These are phyloP conservation scores for Pachypanchax playfairii DNA, from an alignment of 2,113 vertebrate species.

Conservation along the genomic window DNA sequence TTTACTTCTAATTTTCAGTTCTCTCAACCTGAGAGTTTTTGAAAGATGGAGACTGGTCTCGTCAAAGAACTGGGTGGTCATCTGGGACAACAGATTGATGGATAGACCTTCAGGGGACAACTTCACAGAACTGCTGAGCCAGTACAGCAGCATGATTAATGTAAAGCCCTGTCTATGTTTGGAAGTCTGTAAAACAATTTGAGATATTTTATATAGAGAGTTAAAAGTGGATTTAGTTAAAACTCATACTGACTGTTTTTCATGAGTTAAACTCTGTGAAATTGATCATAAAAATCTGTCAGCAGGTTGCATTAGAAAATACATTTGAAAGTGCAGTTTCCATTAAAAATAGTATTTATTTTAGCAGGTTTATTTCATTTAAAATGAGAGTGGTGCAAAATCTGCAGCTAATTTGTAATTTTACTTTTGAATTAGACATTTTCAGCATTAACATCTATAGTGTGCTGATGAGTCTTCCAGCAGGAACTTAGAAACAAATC, in stretches of 20 bases:
- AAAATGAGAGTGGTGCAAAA: conserved; percentile 45
- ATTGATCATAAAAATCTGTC: neutral
- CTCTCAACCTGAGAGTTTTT: conserved; percentile 13
- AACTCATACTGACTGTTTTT: neutral
- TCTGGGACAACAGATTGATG: conserved; percentile 64
- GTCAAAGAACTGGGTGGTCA: conserved; percentile 37
- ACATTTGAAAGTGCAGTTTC: too few relatives aligned
- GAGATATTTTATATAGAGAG: neutral
- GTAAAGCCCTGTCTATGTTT: conserved; percentile 45
- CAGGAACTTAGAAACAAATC: too few relatives aligned
- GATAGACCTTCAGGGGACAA: conserved; percentile 66
- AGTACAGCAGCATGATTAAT: conserved; percentile 51
- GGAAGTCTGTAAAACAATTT: conserved; percentile 32
- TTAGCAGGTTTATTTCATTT: conserved; percentile 38
- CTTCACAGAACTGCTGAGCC: conserved; percentile 62
- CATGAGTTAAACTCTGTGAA: neutral
- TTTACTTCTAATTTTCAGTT: conserved; percentile 24
- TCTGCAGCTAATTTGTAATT: conserved; percentile 52
- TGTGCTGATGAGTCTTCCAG: too few relatives aligned
- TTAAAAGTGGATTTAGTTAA: neutral
- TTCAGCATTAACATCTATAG: neutral
- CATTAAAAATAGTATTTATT: conserved; percentile 28
- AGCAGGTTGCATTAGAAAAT: conserved; percentile 22
- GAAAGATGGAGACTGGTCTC: conserved; percentile 36
- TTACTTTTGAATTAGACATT: neutral